Evolutionary conservation across 64 coral and sea anemone species (phyloP).

Genomic region (Dendronephthya gigantea): DNA sequence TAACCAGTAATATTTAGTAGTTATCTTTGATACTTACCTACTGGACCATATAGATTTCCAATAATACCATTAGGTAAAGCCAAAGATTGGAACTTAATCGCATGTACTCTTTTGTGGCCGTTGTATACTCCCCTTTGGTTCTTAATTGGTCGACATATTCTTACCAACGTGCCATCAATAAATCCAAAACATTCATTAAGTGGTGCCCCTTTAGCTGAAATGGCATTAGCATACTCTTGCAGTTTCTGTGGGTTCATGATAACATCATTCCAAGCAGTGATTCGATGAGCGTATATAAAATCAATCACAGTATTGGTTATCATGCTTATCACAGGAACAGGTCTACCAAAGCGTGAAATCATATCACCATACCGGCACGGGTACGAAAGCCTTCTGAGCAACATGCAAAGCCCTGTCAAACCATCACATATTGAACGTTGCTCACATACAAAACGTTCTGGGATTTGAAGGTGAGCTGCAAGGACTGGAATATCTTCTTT

Average conservation of each 20-base stretch:
- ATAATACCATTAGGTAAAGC: neutral
- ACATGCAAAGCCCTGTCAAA: slow-evolving; percentile 39
- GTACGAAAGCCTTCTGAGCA: slow-evolving; percentile 34
- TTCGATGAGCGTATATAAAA: slow-evolving; percentile 36
- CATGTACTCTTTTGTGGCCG: neutral
- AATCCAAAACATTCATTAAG: slow-evolving; percentile 1
- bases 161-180: neutral
- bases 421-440: slow-evolving; percentile 32
- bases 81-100: neutral
- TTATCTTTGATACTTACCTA: neutral
- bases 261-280: slow-evolving; percentile 39
- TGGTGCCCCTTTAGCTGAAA: neutral
- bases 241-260: slow-evolving; percentile 26
- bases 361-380: slow-evolving; percentile 43
- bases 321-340: slow-evolving; percentile 33
- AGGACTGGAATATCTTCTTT: slow-evolving; percentile 30
- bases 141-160: neutral
- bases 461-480: slow-evolving; percentile 20
- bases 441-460: slow-evolving; percentile 25
- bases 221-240: slow-evolving; percentile 34
- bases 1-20: neutral
- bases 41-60: neutral
- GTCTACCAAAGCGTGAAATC: slow-evolving; percentile 28
- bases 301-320: slow-evolving; percentile 19
- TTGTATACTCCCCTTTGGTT: neutral